phyloP scores from a whole-genome alignment of 2,113 vertebrate species.

The Amphiprion percula region DNA sequence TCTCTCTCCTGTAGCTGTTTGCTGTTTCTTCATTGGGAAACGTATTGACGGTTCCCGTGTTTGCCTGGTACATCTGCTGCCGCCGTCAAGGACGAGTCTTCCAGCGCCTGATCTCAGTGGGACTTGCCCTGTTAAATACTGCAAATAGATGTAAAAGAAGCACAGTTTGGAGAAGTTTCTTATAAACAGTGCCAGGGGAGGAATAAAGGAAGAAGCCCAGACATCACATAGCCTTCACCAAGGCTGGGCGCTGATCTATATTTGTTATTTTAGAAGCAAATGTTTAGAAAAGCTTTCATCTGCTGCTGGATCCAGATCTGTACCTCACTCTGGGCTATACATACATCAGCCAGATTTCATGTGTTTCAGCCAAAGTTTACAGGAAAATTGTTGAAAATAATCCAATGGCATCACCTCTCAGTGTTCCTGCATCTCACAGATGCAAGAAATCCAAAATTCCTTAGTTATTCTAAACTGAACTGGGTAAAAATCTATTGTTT shows the following conservation, averaged over 20 bases:
- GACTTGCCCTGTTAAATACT: constrained; percentile 29
- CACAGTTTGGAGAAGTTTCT: not conserved
- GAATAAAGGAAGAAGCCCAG: not conserved
- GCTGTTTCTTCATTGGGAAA: constrained; percentile 36
- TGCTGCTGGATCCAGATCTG: too few species aligned
- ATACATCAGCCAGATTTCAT: too few species aligned
- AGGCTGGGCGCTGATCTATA: not conserved
- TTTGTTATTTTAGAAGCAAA: not conserved
- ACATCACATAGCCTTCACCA: not conserved
- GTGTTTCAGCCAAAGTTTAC: too few species aligned
- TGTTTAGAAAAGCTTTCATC: not conserved
- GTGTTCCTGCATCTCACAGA: too few species aligned
- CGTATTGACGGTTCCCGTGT: not conserved
- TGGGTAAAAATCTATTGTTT: too few species aligned
- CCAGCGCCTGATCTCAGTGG: not conserved
- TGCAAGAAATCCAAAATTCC: too few species aligned
- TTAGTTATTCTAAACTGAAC: too few species aligned
- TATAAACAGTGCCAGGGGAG: constrained; percentile 15
- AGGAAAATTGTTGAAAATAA: too few species aligned
- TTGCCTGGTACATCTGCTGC: constrained; percentile 17
- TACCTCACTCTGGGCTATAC: too few species aligned
- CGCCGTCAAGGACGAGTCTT: constrained; percentile 20
- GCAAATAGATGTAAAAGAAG: constrained; percentile 11
- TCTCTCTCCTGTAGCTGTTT: not conserved
- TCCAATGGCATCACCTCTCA: too few species aligned